Conservation (phyloP, 2,888 invertebrate species). For the Mythimna impura region DNA sequence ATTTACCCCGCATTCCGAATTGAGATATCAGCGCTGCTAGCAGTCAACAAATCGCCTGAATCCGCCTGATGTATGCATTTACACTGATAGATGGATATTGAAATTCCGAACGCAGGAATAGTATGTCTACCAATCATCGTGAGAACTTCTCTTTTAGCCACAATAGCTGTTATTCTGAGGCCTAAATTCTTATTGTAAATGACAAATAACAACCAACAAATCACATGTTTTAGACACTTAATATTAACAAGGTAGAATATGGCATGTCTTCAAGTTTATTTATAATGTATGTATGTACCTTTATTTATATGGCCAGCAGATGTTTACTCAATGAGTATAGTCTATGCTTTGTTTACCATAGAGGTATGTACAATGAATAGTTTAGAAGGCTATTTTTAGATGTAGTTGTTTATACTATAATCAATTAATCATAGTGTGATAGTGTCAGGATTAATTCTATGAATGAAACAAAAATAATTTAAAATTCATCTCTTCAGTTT, state of each 20-base stretch:
- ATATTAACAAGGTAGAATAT: constrained; percentile 16
- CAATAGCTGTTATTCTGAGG: no score
- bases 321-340: constrained; percentile 20
- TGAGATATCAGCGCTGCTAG: no score
- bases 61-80: no score
- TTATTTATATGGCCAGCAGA: constrained; percentile 32
- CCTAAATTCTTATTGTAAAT: neutral
- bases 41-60: no score
- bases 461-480: neutral
- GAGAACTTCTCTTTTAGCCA: no score
- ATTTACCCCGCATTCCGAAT: no score
- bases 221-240: constrained; percentile 2
- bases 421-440: neutral
- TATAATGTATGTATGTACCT: neutral
- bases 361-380: constrained; percentile 8
- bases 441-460: neutral
- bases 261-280: constrained; percentile 34
- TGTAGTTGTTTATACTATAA: constrained; percentile 7
- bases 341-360: constrained; percentile 32
- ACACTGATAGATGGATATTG: no score
- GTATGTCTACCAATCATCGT: no score
- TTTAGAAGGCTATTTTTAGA: constrained; percentile 13
- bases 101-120: no score
- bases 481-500: neutral
- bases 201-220: neutral